Evolutionary conservation across 1,140 invertebrate genomes (phyloP), one percentile per base, ranked within the genome.

Genomic region (Pseudomyrmex gracilis): DNA sequence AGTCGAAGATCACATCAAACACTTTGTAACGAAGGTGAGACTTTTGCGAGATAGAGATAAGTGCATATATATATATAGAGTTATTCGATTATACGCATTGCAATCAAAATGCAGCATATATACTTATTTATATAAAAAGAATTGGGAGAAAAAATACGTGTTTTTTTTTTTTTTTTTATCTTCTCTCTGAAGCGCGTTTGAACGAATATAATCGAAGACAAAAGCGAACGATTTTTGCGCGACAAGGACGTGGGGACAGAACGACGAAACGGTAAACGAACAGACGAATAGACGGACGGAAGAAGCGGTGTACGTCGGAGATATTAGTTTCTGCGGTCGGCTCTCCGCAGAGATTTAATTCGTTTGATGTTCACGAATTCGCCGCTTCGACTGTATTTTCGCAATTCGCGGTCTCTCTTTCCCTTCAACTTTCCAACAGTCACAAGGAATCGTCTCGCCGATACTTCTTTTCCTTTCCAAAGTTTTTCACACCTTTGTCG

Each of bases 271-370:
- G 74, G 63, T 77, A 66, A 68, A 60, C 77, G 85, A 70, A 66
- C 60, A 57, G 66, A 84, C 58, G 71, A 74, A 67, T 51, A 68
- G 82, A 89, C 43, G 53, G 74, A 87, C 43, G 55, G 82, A 85
- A 67, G 61, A 82, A 85, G 76, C 61, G 85, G 60, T 47, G 24
- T 61, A 58, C 66, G 90, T 85, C 88, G 93, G 93, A 94, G 93
- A 94, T 94, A 94, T 94, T 94, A 94, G 94, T 94, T 94, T 94
- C 93, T 94, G 93, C 93, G 94, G 94, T 94, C 93, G 93, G 89
- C 91, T 93, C 92, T 92, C 92, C 90, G 91, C 90, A 91, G 93
- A 93, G 93, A 94, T 94, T 94, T 94, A 94, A 94, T 94, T 94
- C 94, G 93, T 94, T 94, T 94, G 94, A 94, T 94, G 94, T 94